Conservation (phyloP, 2,888 invertebrate genomes). For the Stenolophus ochropezus region DNA sequence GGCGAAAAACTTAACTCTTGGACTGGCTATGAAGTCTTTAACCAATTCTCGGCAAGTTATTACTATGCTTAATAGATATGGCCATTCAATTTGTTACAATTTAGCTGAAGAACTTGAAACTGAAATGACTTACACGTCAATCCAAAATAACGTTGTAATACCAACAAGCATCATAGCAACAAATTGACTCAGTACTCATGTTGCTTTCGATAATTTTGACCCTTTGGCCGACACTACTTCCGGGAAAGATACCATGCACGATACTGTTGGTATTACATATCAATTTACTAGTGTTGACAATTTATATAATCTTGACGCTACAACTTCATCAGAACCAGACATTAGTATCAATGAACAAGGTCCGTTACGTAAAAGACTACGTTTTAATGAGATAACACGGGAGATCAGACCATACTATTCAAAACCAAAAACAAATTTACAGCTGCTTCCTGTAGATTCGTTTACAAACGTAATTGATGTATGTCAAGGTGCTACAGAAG, state of each 20-base stretch:
- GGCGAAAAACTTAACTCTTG: no score
- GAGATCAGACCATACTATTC: slow-evolving; percentile 56
- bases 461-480: background rate
- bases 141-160: slow-evolving; percentile 63
- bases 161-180: slow-evolving; percentile 38
- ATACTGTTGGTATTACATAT: slow-evolving; percentile 59
- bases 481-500: background rate
- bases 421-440: slow-evolving; percentile 43
- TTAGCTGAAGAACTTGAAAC: slow-evolving; percentile 63
- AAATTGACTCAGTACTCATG: background rate
- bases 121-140: slow-evolving; percentile 59
- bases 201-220: slow-evolving; percentile 63
- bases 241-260: slow-evolving; percentile 63
- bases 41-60: no score
- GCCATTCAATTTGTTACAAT: slow-evolving; percentile 63
- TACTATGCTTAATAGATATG: slow-evolving; percentile 62
- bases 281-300: slow-evolving; percentile 60
- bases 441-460: slow-evolving; percentile 39
- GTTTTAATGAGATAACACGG: slow-evolving; percentile 58
- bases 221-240: slow-evolving; percentile 61
- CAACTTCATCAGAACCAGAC: slow-evolving; percentile 61
- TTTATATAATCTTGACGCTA: slow-evolving; percentile 61
- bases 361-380: slow-evolving; percentile 45
- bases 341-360: slow-evolving; percentile 61
- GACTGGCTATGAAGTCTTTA: no score